These are phyloP conservation scores for Eretmocerus hayati DNA, from an alignment of 2,888 invertebrate species.

Conservation along the genomic window DNA sequence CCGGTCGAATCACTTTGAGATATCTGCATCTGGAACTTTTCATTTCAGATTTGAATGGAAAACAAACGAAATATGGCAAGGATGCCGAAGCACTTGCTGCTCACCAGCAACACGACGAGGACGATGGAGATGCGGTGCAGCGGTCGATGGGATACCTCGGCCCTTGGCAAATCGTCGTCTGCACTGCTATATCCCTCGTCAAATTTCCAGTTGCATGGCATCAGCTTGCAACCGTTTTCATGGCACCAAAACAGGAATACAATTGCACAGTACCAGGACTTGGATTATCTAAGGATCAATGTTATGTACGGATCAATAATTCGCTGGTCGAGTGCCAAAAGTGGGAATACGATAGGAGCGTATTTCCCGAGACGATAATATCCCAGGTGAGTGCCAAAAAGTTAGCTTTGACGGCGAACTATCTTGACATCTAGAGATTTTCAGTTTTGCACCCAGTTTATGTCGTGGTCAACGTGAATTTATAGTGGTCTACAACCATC, in stretches of 20 bases:
- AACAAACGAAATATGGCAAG: slow-evolving; percentile 29
- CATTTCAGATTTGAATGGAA: slow-evolving; percentile 33
- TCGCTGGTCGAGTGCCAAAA: slow-evolving; percentile 50
- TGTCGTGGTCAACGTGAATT: no score
- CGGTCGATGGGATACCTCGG: slow-evolving; percentile 66
- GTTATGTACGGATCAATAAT: slow-evolving; percentile 45
- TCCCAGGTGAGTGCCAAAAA: slow-evolving; percentile 49
- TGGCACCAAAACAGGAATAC: slow-evolving; percentile 61
- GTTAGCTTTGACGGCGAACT: no score
- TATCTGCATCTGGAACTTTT: no score
- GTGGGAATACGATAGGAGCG: slow-evolving; percentile 56
- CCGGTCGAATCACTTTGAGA: no score
- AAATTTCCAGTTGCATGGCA: slow-evolving; percentile 79
- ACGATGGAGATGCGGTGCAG: slow-evolving; percentile 57
- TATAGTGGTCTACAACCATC: no score
- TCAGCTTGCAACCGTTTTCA: slow-evolving; percentile 70
- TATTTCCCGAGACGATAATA: slow-evolving; percentile 66
- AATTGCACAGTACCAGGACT: slow-evolving; percentile 48
- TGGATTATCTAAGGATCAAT: slow-evolving; percentile 32
- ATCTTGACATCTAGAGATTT: no score
- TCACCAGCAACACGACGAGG: slow-evolving; percentile 16
- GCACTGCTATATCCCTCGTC: slow-evolving; percentile 60
- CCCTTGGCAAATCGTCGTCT: slow-evolving; percentile 68
- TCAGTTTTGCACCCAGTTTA: no score
- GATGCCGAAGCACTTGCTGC: slow-evolving; percentile 25